A percentile compares a stretch with the other conserved stretches of the same genome.
These are phyloP conservation scores for Meloe dianella DNA, from an alignment of 2,888 invertebrate species.

Conservation along the genomic window DNA sequence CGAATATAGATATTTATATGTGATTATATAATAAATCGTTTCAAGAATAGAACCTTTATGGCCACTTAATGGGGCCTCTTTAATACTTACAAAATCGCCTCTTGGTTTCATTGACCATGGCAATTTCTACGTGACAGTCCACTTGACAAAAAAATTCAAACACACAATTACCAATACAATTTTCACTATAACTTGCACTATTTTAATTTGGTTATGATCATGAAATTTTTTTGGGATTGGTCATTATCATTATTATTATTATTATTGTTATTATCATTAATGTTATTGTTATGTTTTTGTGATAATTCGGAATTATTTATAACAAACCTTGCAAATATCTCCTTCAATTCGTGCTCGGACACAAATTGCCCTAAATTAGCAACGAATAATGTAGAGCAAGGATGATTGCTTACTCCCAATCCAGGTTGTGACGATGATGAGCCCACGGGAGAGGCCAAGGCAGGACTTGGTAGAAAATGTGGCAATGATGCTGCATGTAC, in stretches of 20 bases:
- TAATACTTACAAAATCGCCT: conserved; percentile 45
- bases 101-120: conserved; percentile 46
- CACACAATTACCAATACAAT: conserved; percentile 27
- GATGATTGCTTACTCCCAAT: conserved; percentile 77
- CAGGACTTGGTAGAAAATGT: conserved; percentile 91
- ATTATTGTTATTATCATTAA: neutral
- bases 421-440: conserved; percentile 75
- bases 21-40: neutral
- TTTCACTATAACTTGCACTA: conserved; percentile 52
- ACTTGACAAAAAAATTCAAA: conserved; percentile 43
- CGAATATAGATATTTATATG: neutral
- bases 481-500: conserved; percentile 77
- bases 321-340: conserved; percentile 93
- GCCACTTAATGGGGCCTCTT: conserved; percentile 16
- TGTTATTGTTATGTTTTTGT: conserved; percentile 20
- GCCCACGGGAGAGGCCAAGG: conserved; percentile 88
- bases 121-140: conserved; percentile 48
- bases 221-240: conserved; percentile 19
- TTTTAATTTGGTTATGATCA: conserved; percentile 27
- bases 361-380: conserved; percentile 98
- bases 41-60: conserved; percentile 1
- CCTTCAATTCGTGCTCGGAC: conserved; percentile 97
- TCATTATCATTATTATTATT: conserved; percentile 12
- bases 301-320: neutral
- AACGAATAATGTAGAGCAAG: conserved; percentile 97